Conservation (phyloP, 92 coral and sea anemone genomes). For the Anthopleura xanthogrammica region DNA sequence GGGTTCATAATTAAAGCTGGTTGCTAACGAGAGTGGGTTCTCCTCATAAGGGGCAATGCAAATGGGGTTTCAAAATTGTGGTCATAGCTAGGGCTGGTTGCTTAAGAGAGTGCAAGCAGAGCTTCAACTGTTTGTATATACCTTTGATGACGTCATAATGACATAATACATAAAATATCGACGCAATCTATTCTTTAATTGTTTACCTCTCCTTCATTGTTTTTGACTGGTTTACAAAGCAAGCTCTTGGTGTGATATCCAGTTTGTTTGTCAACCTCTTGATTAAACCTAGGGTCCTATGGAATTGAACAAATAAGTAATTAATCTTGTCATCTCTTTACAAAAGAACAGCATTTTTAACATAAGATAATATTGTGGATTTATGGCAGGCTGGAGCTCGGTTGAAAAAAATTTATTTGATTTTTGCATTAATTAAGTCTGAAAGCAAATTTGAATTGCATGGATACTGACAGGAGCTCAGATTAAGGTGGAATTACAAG, state of each 20-base stretch:
- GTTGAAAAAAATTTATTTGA: not conserved
- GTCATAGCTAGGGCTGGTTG: too few relatives aligned
- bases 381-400: not conserved
- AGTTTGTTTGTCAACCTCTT: constrained; percentile 93
- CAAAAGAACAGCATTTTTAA: not conserved
- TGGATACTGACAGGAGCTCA: not conserved
- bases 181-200: not conserved
- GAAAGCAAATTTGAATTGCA: not conserved
- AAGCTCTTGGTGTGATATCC: constrained; percentile 97
- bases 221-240: constrained; percentile 94
- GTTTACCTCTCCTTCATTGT: constrained; percentile 96
- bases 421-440: not conserved
- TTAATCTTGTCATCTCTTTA: not conserved
- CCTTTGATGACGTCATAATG: too few relatives aligned
- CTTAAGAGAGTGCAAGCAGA: too few relatives aligned
- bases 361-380: not conserved
- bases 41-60: too few relatives aligned
- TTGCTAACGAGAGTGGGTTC: too few relatives aligned
- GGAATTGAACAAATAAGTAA: not conserved
- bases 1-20: too few relatives aligned
- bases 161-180: too few relatives aligned
- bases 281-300: constrained; percentile 95
- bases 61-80: too few relatives aligned
- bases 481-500: too few relatives aligned
- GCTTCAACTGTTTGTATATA: too few relatives aligned